Base-by-base conservation (phyloP, 2,888 invertebrate genomes). In the Dicycla oo region DNA sequence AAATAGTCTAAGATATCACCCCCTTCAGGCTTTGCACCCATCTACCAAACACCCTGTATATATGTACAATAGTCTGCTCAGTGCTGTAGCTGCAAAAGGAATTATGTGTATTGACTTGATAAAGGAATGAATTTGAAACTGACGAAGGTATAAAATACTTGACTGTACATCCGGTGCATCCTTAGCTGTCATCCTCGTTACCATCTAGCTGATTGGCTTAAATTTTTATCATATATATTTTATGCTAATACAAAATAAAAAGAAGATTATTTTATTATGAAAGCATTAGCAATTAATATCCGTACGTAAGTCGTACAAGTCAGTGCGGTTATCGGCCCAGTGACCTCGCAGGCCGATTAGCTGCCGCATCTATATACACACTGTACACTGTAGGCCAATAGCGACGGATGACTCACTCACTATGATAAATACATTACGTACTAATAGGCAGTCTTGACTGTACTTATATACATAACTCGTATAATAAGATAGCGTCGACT, bases 261-360 rank as follows among this genome's bases (percentile, higher is more conserved):
- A 54, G 38, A 30, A 51, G 23, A 63, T 47, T 34, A 64, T 73
- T 80, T 56, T 57, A 66, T 69, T 73, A 69, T 69, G 38, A 63
- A 64, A 64, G 57, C 61, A 70, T 82, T 58, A 54, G 45, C 62
- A 26, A 57, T 68, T 72, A 49, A 79, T 76, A 61, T 18, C 66
- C 47, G 45, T 74, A 71, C 69, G 54, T n/a, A 54, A 6, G 30
- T 53, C n/a, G 51, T 70, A 80, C 68, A 73, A 68, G 58, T 67
- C 51, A 71, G 68, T 51, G 72, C 66, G 75, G 81, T 78, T 83
- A 82, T 83, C 80, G 79, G 65, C 65, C 62, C 65, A 75, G 67
- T 81, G 76, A 79, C 84, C 86, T 77, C 84, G 69, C 71, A 57
- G 73, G 69, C 72, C 64, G 69, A 83, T 73, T 85, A 80, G 75